Conservation (phyloP, 2,797 vertebrate species). For the Leptodactylus fallax region DNA sequence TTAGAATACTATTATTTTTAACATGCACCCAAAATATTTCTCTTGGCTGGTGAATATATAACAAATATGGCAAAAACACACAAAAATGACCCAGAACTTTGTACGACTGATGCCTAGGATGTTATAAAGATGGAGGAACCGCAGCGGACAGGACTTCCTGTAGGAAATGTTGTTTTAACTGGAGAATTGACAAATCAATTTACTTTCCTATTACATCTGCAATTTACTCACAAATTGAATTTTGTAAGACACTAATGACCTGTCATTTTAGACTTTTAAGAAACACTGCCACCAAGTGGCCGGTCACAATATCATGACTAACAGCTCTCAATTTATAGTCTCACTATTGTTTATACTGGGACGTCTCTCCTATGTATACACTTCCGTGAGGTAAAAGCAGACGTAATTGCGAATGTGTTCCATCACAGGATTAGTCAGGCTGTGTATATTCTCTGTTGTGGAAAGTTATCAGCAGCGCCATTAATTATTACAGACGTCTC, state of each 20-base stretch:
- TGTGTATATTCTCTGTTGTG: neutral
- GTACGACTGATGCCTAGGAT: neutral
- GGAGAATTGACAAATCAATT: slow-evolving; percentile 9
- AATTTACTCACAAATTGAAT: slow-evolving; percentile 7
- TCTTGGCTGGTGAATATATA: too few relatives aligned
- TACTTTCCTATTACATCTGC: neutral
- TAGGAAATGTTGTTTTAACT: slow-evolving; percentile 6
- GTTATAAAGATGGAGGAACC: neutral
- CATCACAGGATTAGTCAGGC: neutral
- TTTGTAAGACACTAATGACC: neutral
- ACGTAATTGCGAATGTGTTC: neutral
- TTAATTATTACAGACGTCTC: too few relatives aligned
- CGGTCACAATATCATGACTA: neutral
- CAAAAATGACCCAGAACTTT: neutral
- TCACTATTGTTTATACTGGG: neutral
- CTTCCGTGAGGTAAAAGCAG: neutral
- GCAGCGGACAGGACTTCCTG: neutral
- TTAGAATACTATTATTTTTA: neutral
- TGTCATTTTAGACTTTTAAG: neutral
- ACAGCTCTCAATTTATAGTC: neutral
- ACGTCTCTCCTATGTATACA: neutral
- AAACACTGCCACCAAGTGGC: slow-evolving; percentile 29
- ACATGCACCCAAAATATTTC: neutral
- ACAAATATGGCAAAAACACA: neutral
- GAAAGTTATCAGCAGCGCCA: neutral